Conservation (phyloP, 2,797 vertebrate genomes). For the Crypturellus tataupa region DNA sequence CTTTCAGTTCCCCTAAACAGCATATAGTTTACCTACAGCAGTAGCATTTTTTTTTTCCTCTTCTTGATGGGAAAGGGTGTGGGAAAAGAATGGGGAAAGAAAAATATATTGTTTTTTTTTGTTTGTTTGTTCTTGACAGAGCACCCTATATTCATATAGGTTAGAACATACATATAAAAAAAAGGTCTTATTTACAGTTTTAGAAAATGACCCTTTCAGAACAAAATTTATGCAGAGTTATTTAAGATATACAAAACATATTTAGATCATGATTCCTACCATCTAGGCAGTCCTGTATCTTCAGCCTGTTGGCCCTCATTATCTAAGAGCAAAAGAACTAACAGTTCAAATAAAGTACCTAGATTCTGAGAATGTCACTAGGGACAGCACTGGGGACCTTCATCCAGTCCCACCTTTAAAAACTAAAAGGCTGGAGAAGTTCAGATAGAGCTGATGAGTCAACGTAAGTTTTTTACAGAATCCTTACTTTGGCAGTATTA, state of each 20-base stretch:
- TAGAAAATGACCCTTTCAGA: background rate
- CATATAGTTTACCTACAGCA: background rate
- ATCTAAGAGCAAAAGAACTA: background rate
- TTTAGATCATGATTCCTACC: background rate
- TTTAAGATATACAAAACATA: background rate
- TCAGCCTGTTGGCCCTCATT: background rate
- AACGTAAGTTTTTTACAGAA: background rate
- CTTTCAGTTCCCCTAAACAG: background rate
- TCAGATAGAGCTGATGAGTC: background rate
- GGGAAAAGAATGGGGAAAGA: background rate
- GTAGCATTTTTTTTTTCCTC: background rate
- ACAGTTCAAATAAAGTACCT: background rate
- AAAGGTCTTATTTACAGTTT: background rate
- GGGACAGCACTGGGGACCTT: background rate
- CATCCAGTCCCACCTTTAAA: background rate
- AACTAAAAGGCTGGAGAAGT: background rate
- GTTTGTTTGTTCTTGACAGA: background rate
- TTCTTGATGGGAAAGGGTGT: background rate
- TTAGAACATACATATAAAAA: background rate
- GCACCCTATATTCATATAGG: background rate
- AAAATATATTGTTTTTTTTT: background rate
- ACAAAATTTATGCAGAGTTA: background rate
- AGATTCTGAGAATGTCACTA: background rate
- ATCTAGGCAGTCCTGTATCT: background rate
- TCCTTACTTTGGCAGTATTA: background rate